Conservation (phyloP, 2,113 vertebrate species). For the Neogale vison region DNA sequence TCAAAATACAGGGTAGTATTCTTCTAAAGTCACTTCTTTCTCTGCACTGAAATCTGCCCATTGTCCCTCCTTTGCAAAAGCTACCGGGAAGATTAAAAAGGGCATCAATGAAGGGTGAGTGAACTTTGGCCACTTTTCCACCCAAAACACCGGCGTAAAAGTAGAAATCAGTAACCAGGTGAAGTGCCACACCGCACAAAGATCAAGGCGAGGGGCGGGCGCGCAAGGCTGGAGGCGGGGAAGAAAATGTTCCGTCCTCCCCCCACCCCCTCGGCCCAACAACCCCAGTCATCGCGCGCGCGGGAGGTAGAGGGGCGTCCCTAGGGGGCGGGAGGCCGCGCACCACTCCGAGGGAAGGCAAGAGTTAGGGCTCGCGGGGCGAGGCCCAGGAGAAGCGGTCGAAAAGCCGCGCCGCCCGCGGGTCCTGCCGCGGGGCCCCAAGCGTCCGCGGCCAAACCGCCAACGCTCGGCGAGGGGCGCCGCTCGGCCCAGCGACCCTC, state of each 20-base stretch:
- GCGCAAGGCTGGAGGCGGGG: conserved; percentile 38
- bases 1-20: not conserved
- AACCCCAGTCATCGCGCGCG: not conserved
- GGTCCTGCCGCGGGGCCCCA: conserved; percentile 37
- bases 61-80: conserved; percentile 53
- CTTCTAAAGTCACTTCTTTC: conserved; percentile 60
- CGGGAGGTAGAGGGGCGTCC: conserved; percentile 45
- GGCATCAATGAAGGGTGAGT: conserved; percentile 54
- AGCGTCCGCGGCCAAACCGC: not conserved
- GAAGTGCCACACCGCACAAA: conserved; percentile 78
- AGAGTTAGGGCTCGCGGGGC: conserved; percentile 49
- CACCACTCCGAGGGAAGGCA: conserved; percentile 13
- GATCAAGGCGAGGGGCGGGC: conserved; percentile 71
- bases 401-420: not conserved
- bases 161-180: conserved; percentile 80
- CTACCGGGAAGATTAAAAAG: conserved; percentile 46
- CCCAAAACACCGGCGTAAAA: conserved; percentile 61
- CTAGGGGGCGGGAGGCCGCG: not conserved
- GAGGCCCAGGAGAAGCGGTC: conserved; percentile 54
- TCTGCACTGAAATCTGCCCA: conserved; percentile 38
- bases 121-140: conserved; percentile 70
- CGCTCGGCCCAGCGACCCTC: conserved; percentile 48
- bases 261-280: not conserved
- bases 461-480: not conserved
- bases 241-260: not conserved